Evolutionary conservation across 2,113 vertebrate species (phyloP).

Genomic region (Suncus etruscus): DNA sequence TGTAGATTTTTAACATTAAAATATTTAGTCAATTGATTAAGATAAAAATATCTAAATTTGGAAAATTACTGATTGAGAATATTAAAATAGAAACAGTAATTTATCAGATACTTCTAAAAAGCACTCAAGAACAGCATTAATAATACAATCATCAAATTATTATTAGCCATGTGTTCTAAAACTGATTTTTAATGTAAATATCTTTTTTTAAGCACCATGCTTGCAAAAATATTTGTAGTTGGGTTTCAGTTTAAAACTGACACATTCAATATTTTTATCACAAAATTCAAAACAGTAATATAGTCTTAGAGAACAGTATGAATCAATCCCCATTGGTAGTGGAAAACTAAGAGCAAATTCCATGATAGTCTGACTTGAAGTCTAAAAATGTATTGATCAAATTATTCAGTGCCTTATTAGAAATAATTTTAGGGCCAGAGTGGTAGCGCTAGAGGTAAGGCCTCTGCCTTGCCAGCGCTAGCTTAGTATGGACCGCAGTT

Average conservation of each 20-base stretch:
- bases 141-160: not conserved
- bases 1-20: too few relatives aligned
- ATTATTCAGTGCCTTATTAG: not conserved
- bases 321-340: not conserved
- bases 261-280: not conserved
- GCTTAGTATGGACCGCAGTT: too few relatives aligned
- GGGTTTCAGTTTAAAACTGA: not conserved
- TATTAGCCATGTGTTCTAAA: not conserved
- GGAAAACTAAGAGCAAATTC: not conserved
- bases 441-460: too few relatives aligned
- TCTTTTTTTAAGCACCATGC: too few relatives aligned
- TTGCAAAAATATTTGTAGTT: too few relatives aligned
- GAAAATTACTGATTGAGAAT: not conserved
- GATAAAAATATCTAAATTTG: not conserved
- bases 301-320: not conserved
- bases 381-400: not conserved
- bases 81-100: not conserved
- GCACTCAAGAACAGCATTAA: not conserved
- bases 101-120: not conserved
- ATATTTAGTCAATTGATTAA: not conserved
- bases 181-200: not conserved
- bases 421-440: too few relatives aligned
- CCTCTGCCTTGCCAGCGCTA: too few relatives aligned
- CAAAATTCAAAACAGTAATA: not conserved
- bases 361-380: not conserved